Evolutionary conservation across 2,888 invertebrate genomes (phyloP).

Genomic region (Salpingus planirostris): DNA sequence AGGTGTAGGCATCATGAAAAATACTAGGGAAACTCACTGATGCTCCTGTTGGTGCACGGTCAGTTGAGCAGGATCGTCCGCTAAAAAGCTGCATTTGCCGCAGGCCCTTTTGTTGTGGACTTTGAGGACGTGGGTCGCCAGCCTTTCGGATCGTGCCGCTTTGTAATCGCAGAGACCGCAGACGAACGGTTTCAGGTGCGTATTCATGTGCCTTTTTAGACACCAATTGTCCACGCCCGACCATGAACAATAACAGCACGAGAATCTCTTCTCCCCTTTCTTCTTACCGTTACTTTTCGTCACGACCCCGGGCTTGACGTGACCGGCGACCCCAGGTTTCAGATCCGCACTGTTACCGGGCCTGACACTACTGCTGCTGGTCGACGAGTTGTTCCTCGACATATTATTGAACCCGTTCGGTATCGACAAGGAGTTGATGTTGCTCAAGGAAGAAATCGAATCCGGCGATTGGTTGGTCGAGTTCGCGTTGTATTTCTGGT

Average conservation of each 20-base stretch:
- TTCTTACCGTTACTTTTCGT: conserved; percentile 34
- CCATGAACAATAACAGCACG: conserved; percentile 88
- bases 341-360: conserved; percentile 24
- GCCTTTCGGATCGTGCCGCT: conserved; percentile 81
- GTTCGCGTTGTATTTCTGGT: conserved; percentile 39
- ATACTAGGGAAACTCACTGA: conserved; percentile 49
- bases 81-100: conserved; percentile 78
- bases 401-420: conserved; percentile 35
- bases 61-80: conserved; percentile 73
- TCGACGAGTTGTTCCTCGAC: conserved; percentile 23
- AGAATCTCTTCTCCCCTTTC: conserved; percentile 44
- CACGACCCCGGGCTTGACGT: conserved; percentile 20
- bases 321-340: conserved; percentile 20
- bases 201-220: conserved; percentile 83
- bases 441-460: conserved; percentile 20
- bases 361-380: conserved; percentile 21
- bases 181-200: conserved; percentile 85
- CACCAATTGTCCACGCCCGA: conserved; percentile 93
- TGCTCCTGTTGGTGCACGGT: conserved; percentile 69
- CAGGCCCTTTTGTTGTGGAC: conserved; percentile 88
- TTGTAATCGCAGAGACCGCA: conserved; percentile 89
- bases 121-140: conserved; percentile 83
- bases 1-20: no score
- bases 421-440: conserved; percentile 30
- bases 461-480: conserved; percentile 28